Evolutionary conservation across 2,888 invertebrate genomes (phyloP).

Genomic region (Autographa gamma): DNA sequence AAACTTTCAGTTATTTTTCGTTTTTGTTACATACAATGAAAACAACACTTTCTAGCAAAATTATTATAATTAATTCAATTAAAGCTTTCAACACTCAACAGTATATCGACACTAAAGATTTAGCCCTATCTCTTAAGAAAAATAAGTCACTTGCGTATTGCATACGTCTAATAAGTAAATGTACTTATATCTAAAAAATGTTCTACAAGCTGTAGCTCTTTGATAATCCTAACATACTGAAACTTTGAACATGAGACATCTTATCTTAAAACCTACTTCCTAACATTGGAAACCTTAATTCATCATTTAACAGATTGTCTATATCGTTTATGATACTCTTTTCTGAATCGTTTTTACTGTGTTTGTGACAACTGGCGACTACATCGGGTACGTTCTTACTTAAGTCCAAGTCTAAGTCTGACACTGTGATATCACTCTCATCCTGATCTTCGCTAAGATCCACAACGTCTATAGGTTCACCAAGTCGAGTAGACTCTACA

Average conservation of each 20-base stretch:
- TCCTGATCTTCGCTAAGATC: conserved; percentile 80
- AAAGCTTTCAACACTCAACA: conserved; percentile 60
- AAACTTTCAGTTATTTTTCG: not conserved
- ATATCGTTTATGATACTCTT: conserved; percentile 73
- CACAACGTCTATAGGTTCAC: conserved; percentile 76
- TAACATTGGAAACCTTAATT: conserved; percentile 71
- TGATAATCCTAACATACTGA: conserved; percentile 35
- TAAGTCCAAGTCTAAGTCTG: conserved; percentile 74
- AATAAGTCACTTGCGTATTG: conserved; percentile 42
- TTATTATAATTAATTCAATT: conserved; percentile 58
- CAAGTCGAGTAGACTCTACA: conserved; percentile 70
- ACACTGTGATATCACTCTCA: conserved; percentile 68
- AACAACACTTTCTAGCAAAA: conserved; percentile 43
- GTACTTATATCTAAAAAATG: conserved; percentile 5
- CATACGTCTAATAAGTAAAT: conserved; percentile 11
- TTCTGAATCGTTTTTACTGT: conserved; percentile 64
- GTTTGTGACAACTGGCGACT: conserved; percentile 80
- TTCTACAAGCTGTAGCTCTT: conserved; percentile 31
- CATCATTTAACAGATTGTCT: conserved; percentile 73
- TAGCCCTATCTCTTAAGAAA: conserved; percentile 19
- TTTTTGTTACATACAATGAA: conserved; percentile 21
- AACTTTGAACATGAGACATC: conserved; percentile 36
- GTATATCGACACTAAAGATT: conserved; percentile 30
- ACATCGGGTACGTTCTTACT: conserved; percentile 83
- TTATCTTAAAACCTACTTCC: conserved; percentile 29